Percentiles rank a stretch among this genome's conserved stretches.
phyloP scores from a whole-genome alignment of 37 sponge, comb jelly and placozoan genomes.

The Spongilla lacustris region DNA sequence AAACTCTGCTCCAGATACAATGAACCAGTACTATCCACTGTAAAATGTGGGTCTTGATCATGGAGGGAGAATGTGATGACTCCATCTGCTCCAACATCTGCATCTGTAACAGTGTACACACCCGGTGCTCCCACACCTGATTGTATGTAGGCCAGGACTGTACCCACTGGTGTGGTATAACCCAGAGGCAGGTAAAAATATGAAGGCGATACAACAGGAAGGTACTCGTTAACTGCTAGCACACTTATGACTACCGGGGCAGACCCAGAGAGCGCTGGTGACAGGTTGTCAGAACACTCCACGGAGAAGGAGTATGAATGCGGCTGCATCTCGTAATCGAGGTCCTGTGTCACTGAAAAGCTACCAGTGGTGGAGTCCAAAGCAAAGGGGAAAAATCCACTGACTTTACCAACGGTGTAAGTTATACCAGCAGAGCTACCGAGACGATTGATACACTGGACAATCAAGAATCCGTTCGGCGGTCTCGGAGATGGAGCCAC shows the following conservation, averaged over 20 bases:
- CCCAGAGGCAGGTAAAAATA: background rate
- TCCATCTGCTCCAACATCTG: constrained; percentile 65
- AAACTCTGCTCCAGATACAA: background rate
- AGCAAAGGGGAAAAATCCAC: constrained; percentile 16
- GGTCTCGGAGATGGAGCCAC: constrained; percentile 23
- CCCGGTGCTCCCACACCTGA: background rate
- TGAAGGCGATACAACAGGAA: constrained; percentile 14
- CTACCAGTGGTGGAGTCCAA: constrained; percentile 39
- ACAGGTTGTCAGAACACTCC: constrained; percentile 38
- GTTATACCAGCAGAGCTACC: background rate
- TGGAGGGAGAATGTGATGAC: constrained; percentile 33
- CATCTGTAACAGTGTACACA: constrained; percentile 1
- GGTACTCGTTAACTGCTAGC: constrained; percentile 41
- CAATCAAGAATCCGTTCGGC: constrained; percentile 35
- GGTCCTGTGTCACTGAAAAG: constrained; percentile 21
- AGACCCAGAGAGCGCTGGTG: background rate
- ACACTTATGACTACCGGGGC: constrained; percentile 35
- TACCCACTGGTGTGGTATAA: constrained; percentile 16
- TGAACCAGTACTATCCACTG: background rate
- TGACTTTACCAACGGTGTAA: background rate
- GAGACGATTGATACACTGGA: constrained; percentile 51
- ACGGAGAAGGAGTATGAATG: constrained; percentile 43
- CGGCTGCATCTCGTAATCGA: constrained; percentile 54
- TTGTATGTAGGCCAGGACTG: constrained; percentile 8
- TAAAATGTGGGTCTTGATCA: background rate